phyloP scores from a whole-genome alignment of 2,888 invertebrate species.

The Frankliniella fusca region DNA sequence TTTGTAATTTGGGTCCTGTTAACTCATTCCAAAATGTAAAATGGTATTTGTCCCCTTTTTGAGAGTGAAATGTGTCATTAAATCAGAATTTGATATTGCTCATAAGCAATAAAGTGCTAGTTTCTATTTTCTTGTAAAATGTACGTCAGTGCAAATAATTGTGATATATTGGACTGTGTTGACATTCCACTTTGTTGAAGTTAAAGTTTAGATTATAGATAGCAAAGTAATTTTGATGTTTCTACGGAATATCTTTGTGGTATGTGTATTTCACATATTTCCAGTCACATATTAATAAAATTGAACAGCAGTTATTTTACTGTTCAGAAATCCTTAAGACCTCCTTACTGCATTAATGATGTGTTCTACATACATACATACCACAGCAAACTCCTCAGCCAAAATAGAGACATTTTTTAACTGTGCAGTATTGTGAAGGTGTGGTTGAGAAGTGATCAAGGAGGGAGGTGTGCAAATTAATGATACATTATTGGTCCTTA shows the following conservation, averaged over 20 bases:
- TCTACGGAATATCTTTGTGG: neutral
- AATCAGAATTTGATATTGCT: neutral
- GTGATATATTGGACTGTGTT: neutral
- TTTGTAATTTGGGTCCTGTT: neutral
- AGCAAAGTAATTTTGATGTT: neutral
- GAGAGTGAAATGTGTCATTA: neutral
- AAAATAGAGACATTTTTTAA: too few relatives aligned
- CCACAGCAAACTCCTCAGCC: too few relatives aligned
- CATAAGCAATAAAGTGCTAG: neutral
- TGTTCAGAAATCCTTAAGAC: neutral
- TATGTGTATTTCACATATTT: neutral
- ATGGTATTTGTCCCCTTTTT: neutral
- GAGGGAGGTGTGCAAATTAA: too few relatives aligned
- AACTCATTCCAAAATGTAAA: neutral
- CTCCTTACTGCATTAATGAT: neutral
- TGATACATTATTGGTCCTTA: too few relatives aligned
- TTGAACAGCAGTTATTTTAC: neutral
- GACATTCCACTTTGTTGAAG: neutral
- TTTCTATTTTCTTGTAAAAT: neutral
- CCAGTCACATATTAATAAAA: neutral
- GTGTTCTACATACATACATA: too few relatives aligned
- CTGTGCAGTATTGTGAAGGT: too few relatives aligned
- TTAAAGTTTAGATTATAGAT: neutral
- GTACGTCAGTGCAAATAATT: conserved; percentile 13
- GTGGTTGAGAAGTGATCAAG: too few relatives aligned